These are phyloP conservation scores for Tridacna crocea DNA, from an alignment of 2,888 invertebrate species.

Conservation along the genomic window DNA sequence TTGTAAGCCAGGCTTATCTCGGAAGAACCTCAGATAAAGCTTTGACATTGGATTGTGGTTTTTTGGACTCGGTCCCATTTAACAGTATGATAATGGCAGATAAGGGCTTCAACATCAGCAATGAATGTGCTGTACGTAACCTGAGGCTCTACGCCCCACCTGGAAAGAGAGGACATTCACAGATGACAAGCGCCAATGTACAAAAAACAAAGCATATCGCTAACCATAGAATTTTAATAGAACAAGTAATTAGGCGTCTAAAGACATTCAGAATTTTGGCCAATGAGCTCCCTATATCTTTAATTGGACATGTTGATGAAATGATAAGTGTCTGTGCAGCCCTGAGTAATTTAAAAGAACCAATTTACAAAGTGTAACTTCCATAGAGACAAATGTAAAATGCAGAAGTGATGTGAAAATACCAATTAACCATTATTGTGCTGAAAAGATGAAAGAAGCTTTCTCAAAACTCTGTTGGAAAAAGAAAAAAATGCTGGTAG, in stretches of 20 bases:
- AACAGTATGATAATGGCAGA: conserved; percentile 60
- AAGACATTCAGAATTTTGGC: conserved; percentile 59
- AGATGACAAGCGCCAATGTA: conserved; percentile 49
- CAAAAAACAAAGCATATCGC: conserved; percentile 57
- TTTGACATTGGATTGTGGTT: conserved; percentile 52
- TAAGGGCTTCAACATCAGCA: conserved; percentile 59
- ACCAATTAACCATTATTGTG: no score
- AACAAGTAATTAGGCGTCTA: conserved; percentile 60
- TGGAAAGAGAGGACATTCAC: conserved; percentile 51
- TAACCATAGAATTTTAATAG: conserved; percentile 62
- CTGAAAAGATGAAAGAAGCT: no score
- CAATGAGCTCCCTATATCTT: conserved; percentile 50
- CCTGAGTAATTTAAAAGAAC: conserved; percentile 44
- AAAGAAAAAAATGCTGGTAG: background rate
- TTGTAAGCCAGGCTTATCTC: conserved; percentile 43
- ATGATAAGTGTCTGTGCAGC: conserved; percentile 54
- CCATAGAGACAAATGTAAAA: no score
- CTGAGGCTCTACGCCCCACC: conserved; percentile 55
- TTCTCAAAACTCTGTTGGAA: no score
- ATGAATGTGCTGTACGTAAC: conserved; percentile 33
- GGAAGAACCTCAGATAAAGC: conserved; percentile 59
- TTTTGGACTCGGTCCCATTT: conserved; percentile 44
- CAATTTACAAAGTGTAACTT: conserved; percentile 29
- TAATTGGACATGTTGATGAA: conserved; percentile 56
- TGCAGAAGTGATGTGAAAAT: no score